phyloP scores from a whole-genome alignment of 2,113 vertebrate genomes.

The Pseudorasbora parva region DNA sequence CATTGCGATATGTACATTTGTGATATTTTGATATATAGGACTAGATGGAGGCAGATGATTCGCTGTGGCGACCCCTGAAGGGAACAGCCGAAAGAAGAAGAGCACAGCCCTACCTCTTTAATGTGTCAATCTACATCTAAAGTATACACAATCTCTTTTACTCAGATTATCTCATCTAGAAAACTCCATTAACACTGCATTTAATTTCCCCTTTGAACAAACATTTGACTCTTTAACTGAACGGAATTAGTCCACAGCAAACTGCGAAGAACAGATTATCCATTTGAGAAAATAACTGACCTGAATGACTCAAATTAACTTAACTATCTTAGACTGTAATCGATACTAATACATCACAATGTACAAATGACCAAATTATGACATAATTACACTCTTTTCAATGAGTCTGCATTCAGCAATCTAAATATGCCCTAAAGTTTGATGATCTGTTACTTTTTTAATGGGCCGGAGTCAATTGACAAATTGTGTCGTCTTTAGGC shows the following conservation, averaged over 20 bases:
- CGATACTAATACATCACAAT: slow-evolving; percentile 11
- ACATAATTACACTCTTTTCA: slow-evolving; percentile 20
- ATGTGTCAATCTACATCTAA: too few relatives aligned
- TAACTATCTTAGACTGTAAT: not conserved
- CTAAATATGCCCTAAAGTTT: slow-evolving; percentile 25
- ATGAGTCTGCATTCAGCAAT: slow-evolving; percentile 30
- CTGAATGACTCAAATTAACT: slow-evolving; percentile 2
- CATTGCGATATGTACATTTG: too few relatives aligned
- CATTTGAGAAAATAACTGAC: slow-evolving; percentile 7
- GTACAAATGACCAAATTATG: slow-evolving; percentile 19
- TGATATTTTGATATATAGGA: too few relatives aligned
- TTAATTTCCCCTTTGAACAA: not conserved
- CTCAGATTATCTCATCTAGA: not conserved
- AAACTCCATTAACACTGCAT: not conserved
- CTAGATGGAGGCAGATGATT: too few relatives aligned
- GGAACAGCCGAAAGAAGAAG: too few relatives aligned
- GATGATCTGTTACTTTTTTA: slow-evolving; percentile 41
- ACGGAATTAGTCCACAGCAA: not conserved
- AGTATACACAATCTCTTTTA: too few relatives aligned
- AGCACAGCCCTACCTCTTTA: too few relatives aligned
- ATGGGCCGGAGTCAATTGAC: slow-evolving; percentile 34
- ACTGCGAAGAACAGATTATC: not conserved
- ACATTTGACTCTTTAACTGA: not conserved
- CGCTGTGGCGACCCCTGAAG: too few relatives aligned
- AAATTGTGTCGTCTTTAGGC: slow-evolving; percentile 30